These are phyloP conservation scores for Scolopax rusticola DNA, from an alignment of 2,797 vertebrate species.

Conservation along the genomic window DNA sequence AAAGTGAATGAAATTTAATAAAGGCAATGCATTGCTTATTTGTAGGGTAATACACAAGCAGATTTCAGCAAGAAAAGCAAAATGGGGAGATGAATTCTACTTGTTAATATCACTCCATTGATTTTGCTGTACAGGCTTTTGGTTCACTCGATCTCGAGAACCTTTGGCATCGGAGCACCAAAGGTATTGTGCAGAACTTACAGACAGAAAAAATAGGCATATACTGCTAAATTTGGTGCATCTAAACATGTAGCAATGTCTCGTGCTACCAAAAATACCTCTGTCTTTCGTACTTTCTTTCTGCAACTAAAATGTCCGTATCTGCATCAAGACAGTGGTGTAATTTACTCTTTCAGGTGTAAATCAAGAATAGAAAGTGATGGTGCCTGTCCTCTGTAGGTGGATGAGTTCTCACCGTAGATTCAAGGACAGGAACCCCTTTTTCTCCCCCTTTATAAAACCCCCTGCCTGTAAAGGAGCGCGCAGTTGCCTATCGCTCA, in stretches of 20 bases:
- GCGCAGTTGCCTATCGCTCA: background rate
- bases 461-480: background rate
- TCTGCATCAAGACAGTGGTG: background rate
- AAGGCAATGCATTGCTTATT: background rate
- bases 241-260: background rate
- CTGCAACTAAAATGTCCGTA: background rate
- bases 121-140: background rate
- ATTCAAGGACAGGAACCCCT: background rate
- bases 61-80: background rate
- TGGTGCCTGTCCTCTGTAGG: background rate
- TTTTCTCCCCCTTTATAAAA: background rate
- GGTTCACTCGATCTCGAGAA: background rate
- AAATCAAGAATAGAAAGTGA: background rate
- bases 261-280: background rate
- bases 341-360: background rate
- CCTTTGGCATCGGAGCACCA: background rate
- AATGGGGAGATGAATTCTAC: background rate
- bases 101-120: background rate
- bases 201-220: accelerated
- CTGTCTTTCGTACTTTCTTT: background rate
- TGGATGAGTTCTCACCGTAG: background rate
- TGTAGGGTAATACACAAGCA: background rate
- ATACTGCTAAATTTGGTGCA: background rate
- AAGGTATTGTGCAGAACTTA: background rate
- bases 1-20: background rate